These are phyloP conservation scores for Epinephelus coioides DNA, from an alignment of 2,797 vertebrate species.

Conservation along the genomic window DNA sequence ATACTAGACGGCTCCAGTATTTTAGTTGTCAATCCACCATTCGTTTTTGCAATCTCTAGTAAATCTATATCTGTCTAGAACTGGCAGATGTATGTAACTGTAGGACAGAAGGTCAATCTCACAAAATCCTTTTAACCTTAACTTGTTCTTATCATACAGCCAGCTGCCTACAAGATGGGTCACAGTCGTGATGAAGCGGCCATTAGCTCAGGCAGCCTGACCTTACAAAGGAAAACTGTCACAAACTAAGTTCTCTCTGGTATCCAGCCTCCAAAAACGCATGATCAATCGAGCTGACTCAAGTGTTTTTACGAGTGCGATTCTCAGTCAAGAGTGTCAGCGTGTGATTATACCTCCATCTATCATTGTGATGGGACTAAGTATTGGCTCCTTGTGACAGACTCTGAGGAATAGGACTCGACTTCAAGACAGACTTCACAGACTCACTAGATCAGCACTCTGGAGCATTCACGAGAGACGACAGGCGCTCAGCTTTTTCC, in stretches of 20 bases:
- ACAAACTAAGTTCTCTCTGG: slow-evolving; percentile 84
- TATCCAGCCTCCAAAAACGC: slow-evolving; percentile 77
- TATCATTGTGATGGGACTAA: slow-evolving; percentile 86
- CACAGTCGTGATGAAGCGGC: slow-evolving; percentile 72
- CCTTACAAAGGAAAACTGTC: slow-evolving; percentile 87
- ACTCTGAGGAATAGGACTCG: slow-evolving; percentile 84
- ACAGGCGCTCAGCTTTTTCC: slow-evolving; percentile 63
- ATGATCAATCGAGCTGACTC: slow-evolving; percentile 87
- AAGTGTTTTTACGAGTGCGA: slow-evolving; percentile 80
- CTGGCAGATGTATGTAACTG: slow-evolving; percentile 59
- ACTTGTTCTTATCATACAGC: slow-evolving; percentile 70
- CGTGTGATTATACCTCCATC: slow-evolving; percentile 86
- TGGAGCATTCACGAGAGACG: slow-evolving; percentile 72
- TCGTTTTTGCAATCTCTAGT: slow-evolving; percentile 26
- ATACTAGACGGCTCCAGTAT: slow-evolving; percentile 38
- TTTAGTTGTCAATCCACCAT: slow-evolving; percentile 50
- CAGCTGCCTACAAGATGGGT: slow-evolving; percentile 67
- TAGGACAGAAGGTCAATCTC: slow-evolving; percentile 62
- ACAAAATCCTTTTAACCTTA: slow-evolving; percentile 76
- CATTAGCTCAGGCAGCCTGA: slow-evolving; percentile 77
- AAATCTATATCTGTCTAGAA: slow-evolving; percentile 67
- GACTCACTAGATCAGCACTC: slow-evolving; percentile 84
- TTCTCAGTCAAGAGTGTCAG: slow-evolving; percentile 83
- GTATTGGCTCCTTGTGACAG: slow-evolving; percentile 87
- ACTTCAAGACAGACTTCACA: slow-evolving; percentile 82